Evolutionary conservation across 2,888 invertebrate species (phyloP), one percentile per base, ranked within the genome.

Genomic region (Abrostola triplasia): DNA sequence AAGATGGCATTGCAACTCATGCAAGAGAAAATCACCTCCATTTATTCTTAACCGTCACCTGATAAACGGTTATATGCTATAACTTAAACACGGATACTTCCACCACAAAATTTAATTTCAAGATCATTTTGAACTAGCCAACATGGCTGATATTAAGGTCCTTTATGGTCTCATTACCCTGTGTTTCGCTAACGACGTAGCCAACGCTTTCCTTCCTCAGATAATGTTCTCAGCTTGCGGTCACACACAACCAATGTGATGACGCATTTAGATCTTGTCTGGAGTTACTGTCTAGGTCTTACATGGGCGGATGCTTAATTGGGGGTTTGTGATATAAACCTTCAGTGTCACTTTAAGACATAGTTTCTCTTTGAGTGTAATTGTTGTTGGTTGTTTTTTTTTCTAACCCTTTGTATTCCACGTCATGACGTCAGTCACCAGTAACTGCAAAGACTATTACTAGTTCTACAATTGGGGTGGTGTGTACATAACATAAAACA

Each of bases 131-230:
- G 54, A 63, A 66, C 57, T 74, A 57, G 58, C 70, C 61, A 52
- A 76, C 64, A 64, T 67, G 55, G 48, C 63, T 62, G 75, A 67
- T 77, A 65, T 77, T 70, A 77, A 70, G 52, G 56, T 63, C 69
- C 53, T 63, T 61, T 60, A 70, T 57, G 58, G 36, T 50, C 35
- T 48, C 67, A 74, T 63, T 74, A 76, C 64, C 65, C 62, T 63
- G 59, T 77, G 74, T 66, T 64, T 56, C 70, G 49, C 78, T 76
- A 76, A 77, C 67, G 75, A 77, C 70, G 56, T 48, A 36, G 54
- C 59, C 50, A 52, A 6, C 40, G 71, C 50, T 53, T 70, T 76
- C 76, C 78, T 64, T 69, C 79, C 63, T 64, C 1, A 70, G 76
- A 76, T 74, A 78, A 62, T 61, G 78, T 64, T 63, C 51, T 38